These are phyloP conservation scores for Pterophyllum scalare DNA, from an alignment of 2,113 vertebrate genomes.

Conservation along the genomic window DNA sequence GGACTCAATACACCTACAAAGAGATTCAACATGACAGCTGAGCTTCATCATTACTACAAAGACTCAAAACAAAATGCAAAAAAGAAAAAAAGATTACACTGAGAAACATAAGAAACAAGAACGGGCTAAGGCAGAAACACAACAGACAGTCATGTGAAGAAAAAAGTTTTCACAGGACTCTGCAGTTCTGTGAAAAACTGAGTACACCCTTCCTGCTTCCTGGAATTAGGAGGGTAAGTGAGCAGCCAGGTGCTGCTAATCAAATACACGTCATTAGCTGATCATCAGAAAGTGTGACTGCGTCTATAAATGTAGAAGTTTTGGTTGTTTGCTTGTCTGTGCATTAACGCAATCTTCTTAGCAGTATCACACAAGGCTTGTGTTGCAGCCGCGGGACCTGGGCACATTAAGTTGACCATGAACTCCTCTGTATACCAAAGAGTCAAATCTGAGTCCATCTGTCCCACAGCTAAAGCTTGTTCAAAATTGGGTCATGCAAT, in stretches of 20 bases:
- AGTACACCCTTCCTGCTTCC: background rate
- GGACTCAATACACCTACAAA: background rate
- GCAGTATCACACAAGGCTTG: background rate
- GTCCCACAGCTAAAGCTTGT: background rate
- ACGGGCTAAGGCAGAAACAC: background rate
- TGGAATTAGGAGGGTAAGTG: background rate
- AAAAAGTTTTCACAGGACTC: background rate
- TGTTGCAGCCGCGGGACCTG: background rate
- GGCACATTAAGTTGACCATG: background rate
- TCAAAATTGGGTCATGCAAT: background rate
- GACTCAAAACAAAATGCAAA: background rate
- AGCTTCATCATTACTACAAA: background rate
- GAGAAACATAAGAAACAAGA: background rate
- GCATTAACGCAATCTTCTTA: background rate
- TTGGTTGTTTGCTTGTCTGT: background rate
- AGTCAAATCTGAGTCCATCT: background rate
- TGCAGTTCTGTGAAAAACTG: background rate
- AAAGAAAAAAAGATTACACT: background rate
- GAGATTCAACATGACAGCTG: background rate
- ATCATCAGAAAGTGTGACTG: background rate
- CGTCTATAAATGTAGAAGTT: background rate
- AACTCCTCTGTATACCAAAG: background rate
- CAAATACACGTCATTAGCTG: background rate
- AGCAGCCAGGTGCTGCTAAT: background rate
- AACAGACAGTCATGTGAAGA: background rate